Evolutionary conservation across 2,113 vertebrate species (phyloP), one percentile per base, ranked within the genome.

Genomic region (Cavia aperea): DNA sequence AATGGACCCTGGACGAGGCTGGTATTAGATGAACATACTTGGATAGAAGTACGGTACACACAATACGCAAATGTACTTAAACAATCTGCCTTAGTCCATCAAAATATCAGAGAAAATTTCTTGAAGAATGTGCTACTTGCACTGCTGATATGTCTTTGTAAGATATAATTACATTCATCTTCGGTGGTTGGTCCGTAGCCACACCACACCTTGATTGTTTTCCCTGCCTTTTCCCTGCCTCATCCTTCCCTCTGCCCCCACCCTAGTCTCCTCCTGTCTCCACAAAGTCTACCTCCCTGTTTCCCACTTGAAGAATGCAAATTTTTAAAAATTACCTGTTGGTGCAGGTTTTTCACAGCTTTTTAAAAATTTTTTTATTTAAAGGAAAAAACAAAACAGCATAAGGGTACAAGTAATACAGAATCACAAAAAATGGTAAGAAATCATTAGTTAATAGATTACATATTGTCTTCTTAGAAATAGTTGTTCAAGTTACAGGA

Each of bases 31-130:
- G 51, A 66, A 66, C 54, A 77, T 63, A 49, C 26, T 93, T 89
- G 39, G 65, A 31, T 31, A 86, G 81, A 73, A 14, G 29, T 62
- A 0, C 46, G 73, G 29, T 88, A 21, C 82, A 29, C 12, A 12
- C 56, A 39, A 86, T 51, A 60, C 1, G 51, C 70, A 91, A 94
- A 39, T n/a, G 88, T 72, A 49, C 49, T 49, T 88, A 89, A 81
- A 51, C 39, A 89, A 72, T 79, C 54, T 83, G 16, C 19, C 26
- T 12, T 7, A 36, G 79, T 29, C 89, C 18, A 83, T 93, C 39
- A 63, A 89, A 93, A 86, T 15, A 78, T 65, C 73, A 88, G 46
- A 90, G 21, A 36, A 85, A 86, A 31, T 56, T 85, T 88, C 86
- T 60, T 60, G 21, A 65, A 91, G 56, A 84, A 89, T 89, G 39